Evolutionary conservation across 2,888 invertebrate genomes (phyloP).

Genomic region (Plemyria rubiginata): DNA sequence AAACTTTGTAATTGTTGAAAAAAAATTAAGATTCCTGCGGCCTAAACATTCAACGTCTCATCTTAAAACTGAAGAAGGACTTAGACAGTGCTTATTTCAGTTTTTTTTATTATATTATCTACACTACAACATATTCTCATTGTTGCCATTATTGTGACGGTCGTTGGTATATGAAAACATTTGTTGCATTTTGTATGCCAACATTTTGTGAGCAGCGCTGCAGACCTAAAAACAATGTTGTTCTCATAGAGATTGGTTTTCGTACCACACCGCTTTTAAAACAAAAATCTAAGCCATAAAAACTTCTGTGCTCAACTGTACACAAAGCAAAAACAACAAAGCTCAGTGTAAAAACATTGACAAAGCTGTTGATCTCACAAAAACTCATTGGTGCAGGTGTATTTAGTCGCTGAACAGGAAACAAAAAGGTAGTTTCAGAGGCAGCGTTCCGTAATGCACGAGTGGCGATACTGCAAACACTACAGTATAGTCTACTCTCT

Average conservation of each 20-base stretch:
- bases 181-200: too few species aligned
- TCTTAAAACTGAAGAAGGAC: too few species aligned
- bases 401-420: slow-evolving; percentile 13
- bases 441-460: slow-evolving; percentile 15
- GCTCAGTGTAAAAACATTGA: slow-evolving; percentile 1
- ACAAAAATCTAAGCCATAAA: not conserved
- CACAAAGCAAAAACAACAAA: not conserved
- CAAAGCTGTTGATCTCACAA: slow-evolving; percentile 12
- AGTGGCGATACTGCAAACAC: slow-evolving; percentile 9
- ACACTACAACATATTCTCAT: too few species aligned
- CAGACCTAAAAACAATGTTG: not conserved
- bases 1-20: too few species aligned
- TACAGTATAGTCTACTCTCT: slow-evolving; percentile 11
- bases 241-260: not conserved
- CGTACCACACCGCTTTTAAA: slow-evolving; percentile 1
- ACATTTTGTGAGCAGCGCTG: too few species aligned
- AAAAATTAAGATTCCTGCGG: too few species aligned
- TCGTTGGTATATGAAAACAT: too few species aligned
- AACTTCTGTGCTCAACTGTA: slow-evolving; percentile 2
- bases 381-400: slow-evolving; percentile 16
- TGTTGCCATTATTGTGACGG: too few species aligned
- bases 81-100: too few species aligned
- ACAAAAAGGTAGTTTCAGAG: slow-evolving; percentile 9
- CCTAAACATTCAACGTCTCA: too few species aligned
- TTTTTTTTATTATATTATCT: too few species aligned